phyloP scores from a whole-genome alignment of 2,113 vertebrate genomes.

The Antigone vipio region DNA sequence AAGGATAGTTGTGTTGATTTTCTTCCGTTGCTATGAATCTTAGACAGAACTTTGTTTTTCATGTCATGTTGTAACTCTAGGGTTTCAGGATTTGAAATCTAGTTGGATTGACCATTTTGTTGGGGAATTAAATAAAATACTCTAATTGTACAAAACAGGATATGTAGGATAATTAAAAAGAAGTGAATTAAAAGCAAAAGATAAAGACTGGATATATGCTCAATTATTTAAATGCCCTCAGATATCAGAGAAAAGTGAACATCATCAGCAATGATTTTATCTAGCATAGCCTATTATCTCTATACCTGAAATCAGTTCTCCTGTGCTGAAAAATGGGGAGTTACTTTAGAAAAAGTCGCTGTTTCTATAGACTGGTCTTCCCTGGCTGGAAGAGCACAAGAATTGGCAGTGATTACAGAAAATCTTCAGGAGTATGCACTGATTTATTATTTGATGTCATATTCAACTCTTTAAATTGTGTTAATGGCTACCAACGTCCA shows the following conservation, averaged over 20 bases:
- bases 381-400: neutral
- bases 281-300: neutral
- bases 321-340: neutral
- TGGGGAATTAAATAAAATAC: neutral
- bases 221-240: neutral
- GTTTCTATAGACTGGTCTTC: neutral
- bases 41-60: neutral
- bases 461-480: neutral
- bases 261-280: neutral
- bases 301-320: neutral
- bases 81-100: neutral
- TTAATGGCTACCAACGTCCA: neutral
- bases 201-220: neutral
- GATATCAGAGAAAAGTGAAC: neutral
- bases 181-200: neutral
- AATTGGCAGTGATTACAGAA: neutral
- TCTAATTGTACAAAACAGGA: neutral
- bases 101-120: neutral
- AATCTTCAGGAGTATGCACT: neutral
- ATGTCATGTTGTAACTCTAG: neutral
- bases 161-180: neutral
- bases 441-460: slow-evolving; percentile 10
- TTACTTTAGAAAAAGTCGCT: neutral
- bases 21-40: neutral
- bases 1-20: neutral